A percentile compares a stretch with the other conserved stretches of the same genome.
Conservation (phyloP, 2,113 vertebrate species). For the Phyllopteryx taeniolatus region DNA sequence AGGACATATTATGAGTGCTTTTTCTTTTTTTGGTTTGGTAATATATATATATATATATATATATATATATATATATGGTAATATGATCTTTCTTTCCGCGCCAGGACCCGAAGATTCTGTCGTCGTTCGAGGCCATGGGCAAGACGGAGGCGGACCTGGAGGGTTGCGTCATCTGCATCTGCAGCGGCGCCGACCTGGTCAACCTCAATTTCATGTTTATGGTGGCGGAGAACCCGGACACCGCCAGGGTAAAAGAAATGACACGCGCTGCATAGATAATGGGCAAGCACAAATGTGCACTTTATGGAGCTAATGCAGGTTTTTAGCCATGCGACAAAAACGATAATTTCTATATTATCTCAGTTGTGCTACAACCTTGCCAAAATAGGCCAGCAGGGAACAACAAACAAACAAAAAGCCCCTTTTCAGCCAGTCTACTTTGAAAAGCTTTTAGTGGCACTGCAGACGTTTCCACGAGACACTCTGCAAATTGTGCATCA, state of each 20-base stretch:
- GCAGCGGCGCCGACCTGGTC: conserved; percentile 93
- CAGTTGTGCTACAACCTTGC: background rate
- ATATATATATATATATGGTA: too few species aligned
- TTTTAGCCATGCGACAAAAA: background rate
- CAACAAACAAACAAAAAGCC: background rate
- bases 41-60: too few species aligned
- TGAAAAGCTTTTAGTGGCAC: background rate
- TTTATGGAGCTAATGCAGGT: background rate
- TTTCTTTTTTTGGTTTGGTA: too few species aligned
- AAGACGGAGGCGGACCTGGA: conserved; percentile 91
- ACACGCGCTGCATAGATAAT: background rate
- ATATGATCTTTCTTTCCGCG: background rate
- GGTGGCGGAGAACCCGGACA: conserved; percentile 88
- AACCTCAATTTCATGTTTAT: conserved; percentile 97
- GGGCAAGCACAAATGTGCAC: background rate
- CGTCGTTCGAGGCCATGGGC: conserved; percentile 86
- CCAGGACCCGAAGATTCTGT: conserved; percentile 93
- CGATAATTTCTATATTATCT: background rate
- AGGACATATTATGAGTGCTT: too few species aligned
- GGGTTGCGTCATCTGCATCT: conserved; percentile 90
- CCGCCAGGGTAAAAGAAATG: conserved; percentile 83
- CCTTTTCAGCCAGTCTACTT: background rate
- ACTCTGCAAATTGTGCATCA: background rate
- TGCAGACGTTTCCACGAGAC: background rate
- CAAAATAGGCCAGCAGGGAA: background rate